Evolutionary conservation across 2,797 vertebrate genomes (phyloP), one percentile per base, ranked within the genome.

Genomic region (Lindbergichthys nudifrons): DNA sequence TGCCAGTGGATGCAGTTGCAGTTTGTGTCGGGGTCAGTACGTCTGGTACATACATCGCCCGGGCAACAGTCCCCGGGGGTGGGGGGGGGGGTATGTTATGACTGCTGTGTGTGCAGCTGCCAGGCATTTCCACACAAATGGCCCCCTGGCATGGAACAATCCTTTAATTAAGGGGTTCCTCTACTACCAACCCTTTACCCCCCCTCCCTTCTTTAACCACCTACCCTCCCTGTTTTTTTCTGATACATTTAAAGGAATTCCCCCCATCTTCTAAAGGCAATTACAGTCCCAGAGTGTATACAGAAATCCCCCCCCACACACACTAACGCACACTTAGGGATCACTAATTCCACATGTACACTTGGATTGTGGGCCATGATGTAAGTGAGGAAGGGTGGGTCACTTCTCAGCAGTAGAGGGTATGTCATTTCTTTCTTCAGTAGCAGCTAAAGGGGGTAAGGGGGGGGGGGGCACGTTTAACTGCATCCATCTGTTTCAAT

Each of bases 121-220:
- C 89, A 91, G 87, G 80, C 81, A 84, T 86, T 91, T 92, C 84
- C 90, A 88, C 90, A 83, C 92, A 94, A 81, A 94, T 86, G 91
- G 78, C 80, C 82, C 75, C 46, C 79, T 93, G 91, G 88, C 89
- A 90, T 85, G 84, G 85, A 92, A 89, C 85, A 87, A 84, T 89
- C 86, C 79, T 73, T 81, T 94, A 94, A 95, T 94, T 80, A 92
- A 91, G 88, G 88, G 92, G 86, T 93, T 93, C 88, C 90, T 92
- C 81, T 63, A 61, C 75, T 73, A 84, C 71, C 83, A 75, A 1
- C 59, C 76, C 75, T 73, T 72, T 62, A 75, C 32, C 78, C 81
- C 81, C 60, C 71, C 73, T 53, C 80, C 30, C 56, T 52, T 65
- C 81, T 62, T 75, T 78, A 84, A 79, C 82, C 85, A 80, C 60